Base-by-base conservation (phyloP, 2,888 invertebrate genomes). In the Stenurella melanura region DNA sequence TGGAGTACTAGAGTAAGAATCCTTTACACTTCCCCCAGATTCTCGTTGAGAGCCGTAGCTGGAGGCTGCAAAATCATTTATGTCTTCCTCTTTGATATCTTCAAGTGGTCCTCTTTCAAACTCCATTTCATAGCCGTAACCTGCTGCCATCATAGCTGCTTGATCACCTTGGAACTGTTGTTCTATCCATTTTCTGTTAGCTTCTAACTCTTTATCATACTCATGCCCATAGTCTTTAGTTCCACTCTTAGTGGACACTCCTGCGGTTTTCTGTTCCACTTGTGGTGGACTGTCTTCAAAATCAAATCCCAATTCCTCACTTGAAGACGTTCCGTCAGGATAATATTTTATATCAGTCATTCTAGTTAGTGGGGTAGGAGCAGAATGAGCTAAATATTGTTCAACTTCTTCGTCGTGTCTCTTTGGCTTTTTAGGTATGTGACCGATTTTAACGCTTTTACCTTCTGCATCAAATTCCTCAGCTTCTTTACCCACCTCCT, bases 61-160 rank as follows among this genome's bases (percentile, higher is more conserved):
- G 34, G 93, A 95, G 77, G 92, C 91, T 17, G 92, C 91, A 86
- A 96, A 95, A 86, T 96, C 96, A 69, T 96, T 96, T 86, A 95
- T 92, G 90, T 97, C 97, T 89, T 97, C 97, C 88, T 97, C 96
- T 90, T 97, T 96, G 60, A 97, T 97, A 85, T 97, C 97, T 90
- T 97, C 97, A 57, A 97, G 89, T 5, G 96, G 95, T 17, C 96
- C 95, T 77, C 96, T 91, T 85, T 96, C 95, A 80, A 95, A 94
- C 81, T 96, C 96, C 87, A 96, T 94, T 75, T 94, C 94, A 85
- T 94, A 94, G 0, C 92, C 92, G 77, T 93, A 91, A 70, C 93
- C 93, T 56, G 91, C 91, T 58, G 91, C 92, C 74, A 91, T 90
- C 83, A 94, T 92, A 1, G 91, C 90, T 0, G 92, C 90, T 78